A percentile compares a stretch with the other conserved stretches of the same genome.
Conservation (phyloP, 2,888 invertebrate species). For the Nomada goodeniana region DNA sequence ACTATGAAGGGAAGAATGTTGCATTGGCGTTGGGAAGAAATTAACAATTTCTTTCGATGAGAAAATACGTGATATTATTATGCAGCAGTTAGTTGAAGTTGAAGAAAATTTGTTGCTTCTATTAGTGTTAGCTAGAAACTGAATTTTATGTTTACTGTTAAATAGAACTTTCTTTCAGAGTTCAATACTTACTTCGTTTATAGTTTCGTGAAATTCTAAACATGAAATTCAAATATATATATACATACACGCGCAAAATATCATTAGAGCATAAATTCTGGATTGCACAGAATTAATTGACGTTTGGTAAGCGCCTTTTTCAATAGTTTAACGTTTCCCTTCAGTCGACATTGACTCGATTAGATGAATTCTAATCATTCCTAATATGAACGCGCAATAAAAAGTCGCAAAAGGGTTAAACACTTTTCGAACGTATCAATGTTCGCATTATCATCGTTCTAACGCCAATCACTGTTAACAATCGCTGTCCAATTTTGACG, state of each 20-base stretch:
- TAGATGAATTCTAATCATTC: not conserved
- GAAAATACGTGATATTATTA: too few species aligned
- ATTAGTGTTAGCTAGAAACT: too few species aligned
- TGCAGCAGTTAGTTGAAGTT: not conserved
- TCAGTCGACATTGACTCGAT: not conserved
- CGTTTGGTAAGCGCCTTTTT: not conserved
- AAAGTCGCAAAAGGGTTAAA: constrained; percentile 28
- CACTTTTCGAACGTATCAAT: constrained; percentile 20
- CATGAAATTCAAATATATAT: not conserved
- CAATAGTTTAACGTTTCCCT: not conserved
- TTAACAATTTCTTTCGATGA: too few species aligned
- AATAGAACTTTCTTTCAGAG: not conserved
- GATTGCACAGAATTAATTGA: not conserved
- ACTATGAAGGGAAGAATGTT: too few species aligned
- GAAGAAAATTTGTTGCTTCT: not conserved
- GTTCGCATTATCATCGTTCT: constrained; percentile 56
- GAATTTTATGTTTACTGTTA: not conserved
- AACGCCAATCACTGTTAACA: constrained; percentile 57
- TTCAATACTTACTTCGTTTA: not conserved
- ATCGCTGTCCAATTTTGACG: constrained; percentile 60
- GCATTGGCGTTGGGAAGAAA: too few species aligned
- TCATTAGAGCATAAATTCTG: not conserved
- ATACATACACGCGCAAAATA: not conserved
- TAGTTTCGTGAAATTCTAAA: not conserved
- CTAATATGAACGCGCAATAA: too few species aligned